Evolutionary conservation across 2,113 vertebrate species (phyloP).

Genomic region (Otocyon megalotis): DNA sequence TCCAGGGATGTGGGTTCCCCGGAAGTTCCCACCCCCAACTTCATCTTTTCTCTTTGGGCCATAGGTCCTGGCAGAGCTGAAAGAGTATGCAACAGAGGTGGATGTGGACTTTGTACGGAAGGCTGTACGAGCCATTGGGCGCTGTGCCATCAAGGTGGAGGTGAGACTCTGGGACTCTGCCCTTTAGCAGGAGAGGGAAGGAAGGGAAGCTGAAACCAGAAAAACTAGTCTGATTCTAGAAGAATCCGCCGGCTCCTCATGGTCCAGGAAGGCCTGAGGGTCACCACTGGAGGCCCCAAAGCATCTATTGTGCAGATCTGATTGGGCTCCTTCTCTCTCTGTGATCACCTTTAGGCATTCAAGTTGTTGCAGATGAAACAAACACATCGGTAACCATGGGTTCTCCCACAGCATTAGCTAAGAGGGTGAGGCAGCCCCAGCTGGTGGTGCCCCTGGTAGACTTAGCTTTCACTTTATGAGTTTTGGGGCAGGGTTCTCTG

Average conservation of each 20-base stretch:
- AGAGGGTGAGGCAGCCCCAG: background rate
- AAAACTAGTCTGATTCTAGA: background rate
- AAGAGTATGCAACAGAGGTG: conserved; percentile 98
- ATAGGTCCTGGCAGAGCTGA: conserved; percentile 97
- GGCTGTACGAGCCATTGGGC: conserved; percentile 97
- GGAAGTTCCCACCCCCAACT: background rate
- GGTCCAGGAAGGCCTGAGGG: background rate
- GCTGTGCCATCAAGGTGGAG: conserved; percentile 99
- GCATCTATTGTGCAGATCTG: background rate
- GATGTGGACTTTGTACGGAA: conserved; percentile 99
- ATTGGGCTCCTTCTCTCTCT: background rate
- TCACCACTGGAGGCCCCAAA: background rate
- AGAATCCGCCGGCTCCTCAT: background rate
- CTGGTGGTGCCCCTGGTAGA: background rate
- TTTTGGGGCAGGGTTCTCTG: background rate
- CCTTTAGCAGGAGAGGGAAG: background rate
- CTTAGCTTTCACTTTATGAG: background rate
- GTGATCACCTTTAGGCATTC: background rate
- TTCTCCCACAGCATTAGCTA: background rate
- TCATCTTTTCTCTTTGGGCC: background rate
- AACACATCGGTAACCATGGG: background rate
- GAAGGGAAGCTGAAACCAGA: background rate
- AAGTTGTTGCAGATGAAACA: background rate
- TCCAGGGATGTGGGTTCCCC: background rate
- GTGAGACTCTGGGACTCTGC: conserved; percentile 84